Percentiles rank a stretch among this genome's conserved stretches.
Conservation (phyloP, 1,140 invertebrate species). For the Lerema accius region DNA sequence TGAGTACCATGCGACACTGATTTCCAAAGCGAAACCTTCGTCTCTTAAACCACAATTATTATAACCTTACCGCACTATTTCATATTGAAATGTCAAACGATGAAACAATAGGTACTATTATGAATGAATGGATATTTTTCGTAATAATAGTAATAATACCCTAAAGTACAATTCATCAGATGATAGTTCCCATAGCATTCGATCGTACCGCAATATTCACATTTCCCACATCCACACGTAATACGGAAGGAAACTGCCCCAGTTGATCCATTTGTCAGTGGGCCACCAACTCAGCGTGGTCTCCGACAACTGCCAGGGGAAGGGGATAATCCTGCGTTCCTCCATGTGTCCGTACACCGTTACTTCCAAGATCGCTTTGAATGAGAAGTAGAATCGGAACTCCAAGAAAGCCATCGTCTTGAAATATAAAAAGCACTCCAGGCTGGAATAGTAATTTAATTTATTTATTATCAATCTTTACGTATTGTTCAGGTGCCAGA, state of each 20-base stretch:
- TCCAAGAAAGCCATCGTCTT: constrained; percentile 53
- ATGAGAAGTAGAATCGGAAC: constrained; percentile 59
- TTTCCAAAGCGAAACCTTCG: too few species aligned
- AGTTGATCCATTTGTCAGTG: constrained; percentile 36
- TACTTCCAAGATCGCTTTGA: constrained; percentile 48
- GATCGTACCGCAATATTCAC: constrained; percentile 24
- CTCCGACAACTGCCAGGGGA: constrained; percentile 35
- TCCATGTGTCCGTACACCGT: constrained; percentile 44
- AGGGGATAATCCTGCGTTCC: constrained; percentile 17
- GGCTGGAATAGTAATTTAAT: constrained; percentile 50
- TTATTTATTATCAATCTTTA: too few species aligned
- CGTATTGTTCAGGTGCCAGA: too few species aligned
- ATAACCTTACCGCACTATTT: too few species aligned
- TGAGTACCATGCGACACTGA: too few species aligned
- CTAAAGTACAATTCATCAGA: too few species aligned
- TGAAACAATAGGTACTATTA: too few species aligned
- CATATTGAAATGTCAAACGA: too few species aligned
- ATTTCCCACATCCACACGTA: constrained; percentile 41
- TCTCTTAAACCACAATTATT: too few species aligned
- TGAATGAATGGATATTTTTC: too few species aligned
- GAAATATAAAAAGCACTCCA: constrained; percentile 59
- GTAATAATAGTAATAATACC: too few species aligned
- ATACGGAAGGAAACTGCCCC: constrained; percentile 36
- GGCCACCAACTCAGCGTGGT: constrained; percentile 50
- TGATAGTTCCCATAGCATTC: too few species aligned